Evolutionary conservation across 2,113 vertebrate genomes (phyloP).

Genomic region (Hemiscyllium ocellatum): DNA sequence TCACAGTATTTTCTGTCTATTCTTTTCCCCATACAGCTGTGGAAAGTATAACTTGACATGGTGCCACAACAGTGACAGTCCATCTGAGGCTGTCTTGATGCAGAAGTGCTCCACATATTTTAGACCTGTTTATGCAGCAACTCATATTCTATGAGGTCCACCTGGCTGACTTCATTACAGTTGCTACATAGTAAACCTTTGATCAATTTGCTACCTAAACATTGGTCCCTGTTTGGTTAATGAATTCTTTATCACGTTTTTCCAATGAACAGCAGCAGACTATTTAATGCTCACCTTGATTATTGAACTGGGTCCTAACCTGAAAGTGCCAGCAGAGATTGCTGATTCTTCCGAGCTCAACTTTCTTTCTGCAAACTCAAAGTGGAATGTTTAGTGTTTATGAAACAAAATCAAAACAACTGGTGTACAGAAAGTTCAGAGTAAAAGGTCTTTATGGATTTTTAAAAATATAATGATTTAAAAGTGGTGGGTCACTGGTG

Average conservation of each 20-base stretch:
- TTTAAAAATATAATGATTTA: too few relatives aligned
- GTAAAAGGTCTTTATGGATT: background rate
- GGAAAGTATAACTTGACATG: background rate
- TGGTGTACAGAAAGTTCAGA: background rate
- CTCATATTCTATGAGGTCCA: too few relatives aligned
- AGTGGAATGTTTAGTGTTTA: background rate
- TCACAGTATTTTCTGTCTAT: background rate
- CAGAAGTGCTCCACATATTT: too few relatives aligned
- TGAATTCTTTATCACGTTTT: background rate
- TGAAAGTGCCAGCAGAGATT: background rate
- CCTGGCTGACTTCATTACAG: too few relatives aligned
- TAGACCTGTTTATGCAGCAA: too few relatives aligned
- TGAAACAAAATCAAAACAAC: background rate
- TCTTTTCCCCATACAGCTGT: background rate
- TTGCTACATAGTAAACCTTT: too few relatives aligned
- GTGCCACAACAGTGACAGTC: background rate
- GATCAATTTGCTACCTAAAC: too few relatives aligned
- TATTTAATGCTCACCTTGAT: background rate
- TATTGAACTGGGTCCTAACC: background rate
- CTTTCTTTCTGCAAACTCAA: background rate
- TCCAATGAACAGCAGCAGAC: background rate
- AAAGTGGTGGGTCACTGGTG: background rate
- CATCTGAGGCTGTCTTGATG: too few relatives aligned
- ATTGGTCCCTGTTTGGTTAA: background rate
- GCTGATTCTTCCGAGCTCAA: background rate